phyloP scores from a whole-genome alignment of 1,140 invertebrate species.

The Patella vulgata region DNA sequence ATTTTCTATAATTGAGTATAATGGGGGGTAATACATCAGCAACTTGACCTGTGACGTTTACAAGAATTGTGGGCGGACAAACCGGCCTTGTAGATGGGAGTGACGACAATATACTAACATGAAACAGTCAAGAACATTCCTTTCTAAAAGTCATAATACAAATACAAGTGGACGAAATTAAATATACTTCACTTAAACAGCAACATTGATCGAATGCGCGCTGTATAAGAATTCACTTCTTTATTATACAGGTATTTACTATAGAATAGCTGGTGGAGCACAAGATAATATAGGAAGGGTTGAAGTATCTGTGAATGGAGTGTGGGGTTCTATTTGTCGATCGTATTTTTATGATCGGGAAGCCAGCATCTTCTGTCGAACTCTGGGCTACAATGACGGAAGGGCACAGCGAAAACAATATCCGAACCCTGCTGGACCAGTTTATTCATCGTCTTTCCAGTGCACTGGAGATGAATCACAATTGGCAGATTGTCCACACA shows the following conservation, averaged over 20 bases:
- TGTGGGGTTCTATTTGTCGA: slow-evolving; percentile 37
- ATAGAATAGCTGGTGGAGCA: slow-evolving; percentile 24
- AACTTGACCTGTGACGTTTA: too few species aligned
- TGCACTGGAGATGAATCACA: slow-evolving; percentile 29
- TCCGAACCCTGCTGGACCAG: slow-evolving; percentile 14
- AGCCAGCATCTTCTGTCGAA: slow-evolving; percentile 31
- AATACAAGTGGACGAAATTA: too few species aligned
- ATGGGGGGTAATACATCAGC: too few species aligned
- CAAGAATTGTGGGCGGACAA: too few species aligned
- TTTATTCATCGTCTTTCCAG: slow-evolving; percentile 11
- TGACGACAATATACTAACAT: too few species aligned
- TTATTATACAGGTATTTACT: slow-evolving; percentile 27
- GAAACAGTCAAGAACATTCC: too few species aligned
- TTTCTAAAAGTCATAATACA: too few species aligned
- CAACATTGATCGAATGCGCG: too few species aligned
- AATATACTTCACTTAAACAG: too few species aligned
- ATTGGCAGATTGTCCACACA: slow-evolving; percentile 22
- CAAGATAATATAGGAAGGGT: slow-evolving; percentile 26
- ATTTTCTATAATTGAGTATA: slow-evolving; percentile 6
- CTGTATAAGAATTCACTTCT: too few species aligned
- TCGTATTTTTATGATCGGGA: slow-evolving; percentile 31
- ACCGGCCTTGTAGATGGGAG: too few species aligned
- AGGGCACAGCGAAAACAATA: slow-evolving; percentile 36
- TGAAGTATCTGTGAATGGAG: slow-evolving; percentile 31
- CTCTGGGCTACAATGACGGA: slow-evolving; percentile 27